phyloP scores from a whole-genome alignment of 2,113 vertebrate genomes.

The Etheostoma cragini region DNA sequence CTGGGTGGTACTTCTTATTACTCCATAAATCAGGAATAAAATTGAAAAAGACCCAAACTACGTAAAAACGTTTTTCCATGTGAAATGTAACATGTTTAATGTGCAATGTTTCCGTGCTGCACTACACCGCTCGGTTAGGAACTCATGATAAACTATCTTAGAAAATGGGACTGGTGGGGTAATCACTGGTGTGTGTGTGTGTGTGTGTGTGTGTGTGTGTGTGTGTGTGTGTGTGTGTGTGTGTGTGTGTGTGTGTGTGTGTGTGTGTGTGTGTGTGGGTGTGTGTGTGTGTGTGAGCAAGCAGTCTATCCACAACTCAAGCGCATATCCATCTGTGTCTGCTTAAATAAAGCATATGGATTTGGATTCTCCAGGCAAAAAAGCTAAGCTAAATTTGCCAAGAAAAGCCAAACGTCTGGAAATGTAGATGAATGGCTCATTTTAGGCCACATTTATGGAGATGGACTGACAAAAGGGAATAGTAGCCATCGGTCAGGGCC shows the following conservation, averaged over 20 bases:
- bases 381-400: conserved; percentile 57
- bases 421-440: conserved; percentile 77
- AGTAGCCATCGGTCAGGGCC: conserved; percentile 67
- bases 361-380: conserved; percentile 61
- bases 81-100: conserved; percentile 46
- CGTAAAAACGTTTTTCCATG: conserved; percentile 39
- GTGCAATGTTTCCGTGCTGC: conserved; percentile 6
- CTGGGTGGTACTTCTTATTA: conserved; percentile 6
- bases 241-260: neutral
- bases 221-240: neutral
- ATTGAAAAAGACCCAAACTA: conserved; percentile 7
- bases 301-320: conserved; percentile 46
- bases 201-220: neutral
- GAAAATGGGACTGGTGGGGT: conserved; percentile 2
- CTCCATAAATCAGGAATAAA: conserved; percentile 12
- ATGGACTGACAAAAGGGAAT: conserved; percentile 74
- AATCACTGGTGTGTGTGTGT: neutral
- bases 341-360: conserved; percentile 62
- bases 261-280: neutral
- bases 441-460: conserved; percentile 65
- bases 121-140: conserved; percentile 1
- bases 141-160: conserved; percentile 36
- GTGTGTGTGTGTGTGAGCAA: neutral
- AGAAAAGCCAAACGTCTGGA: conserved; percentile 72
- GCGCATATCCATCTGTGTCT: conserved; percentile 55